A percentile compares a stretch with the other conserved stretches of the same genome.
phyloP scores from a whole-genome alignment of 2,113 vertebrate genomes.

The Sapajus apella region DNA sequence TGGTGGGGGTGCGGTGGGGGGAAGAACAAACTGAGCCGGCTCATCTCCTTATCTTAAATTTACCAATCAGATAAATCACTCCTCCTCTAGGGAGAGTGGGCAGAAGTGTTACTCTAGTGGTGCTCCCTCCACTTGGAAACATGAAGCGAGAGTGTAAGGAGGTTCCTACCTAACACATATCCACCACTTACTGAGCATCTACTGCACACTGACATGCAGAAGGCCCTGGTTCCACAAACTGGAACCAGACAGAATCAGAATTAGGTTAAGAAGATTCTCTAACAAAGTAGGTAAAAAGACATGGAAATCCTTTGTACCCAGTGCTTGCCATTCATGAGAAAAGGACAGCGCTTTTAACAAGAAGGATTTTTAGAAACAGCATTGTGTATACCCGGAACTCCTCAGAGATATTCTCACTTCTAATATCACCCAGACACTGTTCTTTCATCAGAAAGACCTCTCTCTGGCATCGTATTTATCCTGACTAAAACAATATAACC shows the following conservation, averaged over 20 bases:
- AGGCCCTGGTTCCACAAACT: neutral
- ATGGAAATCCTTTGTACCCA: neutral
- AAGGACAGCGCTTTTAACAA: neutral
- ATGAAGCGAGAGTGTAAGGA: neutral
- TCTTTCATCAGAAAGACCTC: constrained; percentile 25
- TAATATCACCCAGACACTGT: neutral
- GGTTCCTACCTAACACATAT: neutral
- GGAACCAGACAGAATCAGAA: neutral
- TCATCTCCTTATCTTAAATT: neutral
- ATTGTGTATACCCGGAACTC: neutral
- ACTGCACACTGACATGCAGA: neutral
- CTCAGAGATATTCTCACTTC: neutral
- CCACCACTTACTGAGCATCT: neutral
- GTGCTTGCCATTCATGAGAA: neutral
- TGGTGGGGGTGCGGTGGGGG: neutral
- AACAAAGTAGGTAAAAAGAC: neutral
- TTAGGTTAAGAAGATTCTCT: neutral
- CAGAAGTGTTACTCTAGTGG: neutral
- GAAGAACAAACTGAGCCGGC: neutral
- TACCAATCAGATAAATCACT: neutral
- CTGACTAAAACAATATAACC: constrained; percentile 8
- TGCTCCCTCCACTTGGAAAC: neutral
- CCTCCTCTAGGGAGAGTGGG: neutral
- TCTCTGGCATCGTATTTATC: constrained; percentile 51
- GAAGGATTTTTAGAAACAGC: neutral